phyloP scores from a whole-genome alignment of 2,888 invertebrate genomes.

The Drosophila tripunctata region DNA sequence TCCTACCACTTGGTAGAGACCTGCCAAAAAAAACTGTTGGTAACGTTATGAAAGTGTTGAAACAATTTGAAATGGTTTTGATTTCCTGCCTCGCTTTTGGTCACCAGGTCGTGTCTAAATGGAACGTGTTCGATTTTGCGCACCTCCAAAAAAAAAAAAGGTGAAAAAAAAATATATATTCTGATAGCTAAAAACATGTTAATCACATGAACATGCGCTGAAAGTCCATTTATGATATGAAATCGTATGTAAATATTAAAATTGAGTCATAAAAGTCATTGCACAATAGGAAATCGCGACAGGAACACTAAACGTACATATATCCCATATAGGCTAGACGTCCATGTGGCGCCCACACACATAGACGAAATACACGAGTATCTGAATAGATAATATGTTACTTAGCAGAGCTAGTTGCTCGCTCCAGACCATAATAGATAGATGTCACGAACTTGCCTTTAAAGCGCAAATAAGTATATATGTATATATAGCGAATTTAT shows the following conservation, averaged over 20 bases:
- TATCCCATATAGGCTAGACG: slow-evolving; percentile 58
- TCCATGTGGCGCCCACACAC: slow-evolving; percentile 42
- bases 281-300: slow-evolving; percentile 60
- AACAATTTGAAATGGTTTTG: slow-evolving; percentile 50
- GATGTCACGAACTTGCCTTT: slow-evolving; percentile 60
- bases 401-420: slow-evolving; percentile 5
- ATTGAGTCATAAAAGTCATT: slow-evolving; percentile 67
- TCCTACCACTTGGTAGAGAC: not conserved
- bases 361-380: slow-evolving; percentile 40
- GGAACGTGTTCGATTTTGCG: slow-evolving; percentile 66
- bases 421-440: slow-evolving; percentile 62
- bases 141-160: slow-evolving; percentile 41
- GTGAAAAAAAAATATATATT: not conserved
- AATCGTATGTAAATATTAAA: slow-evolving; percentile 60
- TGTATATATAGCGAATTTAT: slow-evolving; percentile 54
- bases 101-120: slow-evolving; percentile 37
- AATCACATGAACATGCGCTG: slow-evolving; percentile 49
- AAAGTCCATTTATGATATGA: slow-evolving; percentile 55
- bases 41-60: slow-evolving; percentile 29
- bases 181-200: slow-evolving; percentile 51
- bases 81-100: slow-evolving; percentile 64
- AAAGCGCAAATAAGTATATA: slow-evolving; percentile 19
- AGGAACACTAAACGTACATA: slow-evolving; percentile 39
- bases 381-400: slow-evolving; percentile 17
- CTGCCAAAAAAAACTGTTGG: not conserved